Evolutionary conservation across 1,140 invertebrate genomes (phyloP), one percentile per base, ranked within the genome.

Genomic region (Tribolium castaneum): DNA sequence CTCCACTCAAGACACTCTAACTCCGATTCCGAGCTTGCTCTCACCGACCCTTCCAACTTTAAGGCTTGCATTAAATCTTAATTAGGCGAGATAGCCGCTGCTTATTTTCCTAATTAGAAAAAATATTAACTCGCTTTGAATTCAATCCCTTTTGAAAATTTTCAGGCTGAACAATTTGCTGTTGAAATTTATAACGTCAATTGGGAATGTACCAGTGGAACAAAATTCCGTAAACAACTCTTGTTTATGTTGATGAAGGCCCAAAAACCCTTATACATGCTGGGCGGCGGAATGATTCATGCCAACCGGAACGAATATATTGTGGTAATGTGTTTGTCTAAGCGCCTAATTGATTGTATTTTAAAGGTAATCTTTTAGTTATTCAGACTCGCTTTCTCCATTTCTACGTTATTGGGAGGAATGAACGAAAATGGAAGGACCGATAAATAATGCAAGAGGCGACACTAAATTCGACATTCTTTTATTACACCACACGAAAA

Each of bases 51-150:
- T 72, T 52, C 45, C 12, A 70, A 72, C 19, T 70, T 45, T 39
- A 72, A 50, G 70, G 50, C 45, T 72, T 14, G 45, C 25, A 50
- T 72, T 72, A 50, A 72, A 72, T 51, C 50, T 72, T 72, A 51
- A 51, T 72, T 72, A 72, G 39, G 34, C 12, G 30, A 19, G 34
- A 39, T 39, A 12, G 39, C 7, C 13, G 2, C n/a, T 45, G n/a
- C 14, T 70, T 70, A 34, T 70, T 70, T 34, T 45, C 39, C 9
- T 70, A 45, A 70, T 70, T 70, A 70, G 45, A 70, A 39, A 70
- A 70, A 39, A 45, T 34, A 13, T 70, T 34, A 70, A 35, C 39
- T 62, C 16, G 19, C 10, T n/a, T 9, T 62, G 3, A 62, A n/a
- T n/a, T n/a, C 10, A 39, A 45, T 45, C 6, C 3, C 39, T 45